Evolutionary conservation across 2,113 vertebrate species (phyloP).

Genomic region (Caloenas nicobarica): DNA sequence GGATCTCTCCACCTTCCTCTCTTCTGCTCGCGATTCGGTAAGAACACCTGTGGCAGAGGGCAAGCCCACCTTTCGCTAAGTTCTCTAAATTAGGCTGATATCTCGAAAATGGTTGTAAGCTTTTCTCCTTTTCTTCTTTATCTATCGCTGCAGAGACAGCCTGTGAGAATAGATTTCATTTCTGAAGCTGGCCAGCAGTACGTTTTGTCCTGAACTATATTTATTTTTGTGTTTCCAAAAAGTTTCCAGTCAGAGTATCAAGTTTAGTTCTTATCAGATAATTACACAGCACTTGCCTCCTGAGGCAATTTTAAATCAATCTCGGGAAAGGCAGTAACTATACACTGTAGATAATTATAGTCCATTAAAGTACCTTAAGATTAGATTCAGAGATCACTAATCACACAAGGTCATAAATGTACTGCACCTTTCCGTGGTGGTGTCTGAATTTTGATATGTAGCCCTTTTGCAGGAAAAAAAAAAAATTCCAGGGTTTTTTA

Average conservation of each 20-base stretch:
- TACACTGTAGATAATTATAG: slow-evolving; percentile 74
- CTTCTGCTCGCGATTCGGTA: neutral
- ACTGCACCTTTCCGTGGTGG: slow-evolving; percentile 20
- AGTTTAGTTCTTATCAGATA: slow-evolving; percentile 75
- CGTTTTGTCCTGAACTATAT: slow-evolving; percentile 61
- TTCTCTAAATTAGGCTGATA: slow-evolving; percentile 1
- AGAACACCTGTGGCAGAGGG: neutral
- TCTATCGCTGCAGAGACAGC: slow-evolving; percentile 35
- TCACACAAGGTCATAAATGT: slow-evolving; percentile 73
- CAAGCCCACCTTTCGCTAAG: neutral
- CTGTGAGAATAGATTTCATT: slow-evolving; percentile 41
- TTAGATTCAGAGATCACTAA: slow-evolving; percentile 74
- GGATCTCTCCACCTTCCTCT: neutral
- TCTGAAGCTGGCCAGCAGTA: slow-evolving; percentile 33
- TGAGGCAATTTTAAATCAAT: slow-evolving; percentile 75
- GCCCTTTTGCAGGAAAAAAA: neutral
- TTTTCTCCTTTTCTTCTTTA: slow-evolving; percentile 44
- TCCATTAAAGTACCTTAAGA: slow-evolving; percentile 74
- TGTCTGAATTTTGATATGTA: slow-evolving; percentile 63
- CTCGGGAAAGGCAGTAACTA: slow-evolving; percentile 71
- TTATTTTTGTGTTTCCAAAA: slow-evolving; percentile 68
- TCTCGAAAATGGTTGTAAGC: slow-evolving; percentile 8
- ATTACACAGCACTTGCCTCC: slow-evolving; percentile 72
- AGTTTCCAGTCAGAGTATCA: slow-evolving; percentile 66
- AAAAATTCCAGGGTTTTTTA: neutral